Evolutionary conservation across 92 coral and sea anemone species (phyloP), one percentile per base, ranked within the genome.

Genomic region (Pocillopora meandrina): DNA sequence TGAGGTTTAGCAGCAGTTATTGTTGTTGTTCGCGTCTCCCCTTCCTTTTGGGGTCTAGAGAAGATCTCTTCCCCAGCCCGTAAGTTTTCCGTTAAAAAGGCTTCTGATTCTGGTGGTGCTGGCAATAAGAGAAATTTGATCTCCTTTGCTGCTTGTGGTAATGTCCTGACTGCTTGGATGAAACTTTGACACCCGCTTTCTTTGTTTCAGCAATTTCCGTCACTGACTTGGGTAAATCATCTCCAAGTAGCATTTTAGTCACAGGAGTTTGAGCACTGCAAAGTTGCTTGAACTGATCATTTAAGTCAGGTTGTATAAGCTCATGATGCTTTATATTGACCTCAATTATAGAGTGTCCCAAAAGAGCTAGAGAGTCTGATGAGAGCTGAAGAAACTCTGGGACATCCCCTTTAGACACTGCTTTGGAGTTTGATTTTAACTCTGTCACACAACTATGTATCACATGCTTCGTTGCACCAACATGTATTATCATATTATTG

Each of bases 231-330:
- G 52, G 52, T 16, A 83, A 66, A 63, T 89, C 82, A 47, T 72
- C 88, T 17, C 85, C 85, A 77, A 84, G 77, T 10, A 64, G 55
- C 61, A 78, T 34, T 20, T 84, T 89, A 33, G 89, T 83, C 5
- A 78, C 47, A 20, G 87, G 86, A 5, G 72, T 89, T 52, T 89
- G 92, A 12, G 81, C 1, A 74, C 85, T 74, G 73, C 85, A 89
- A 34, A 84, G 84, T 63, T 89, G 91, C 52, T 71, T 83, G 72
- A 62, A 84, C 72, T 89, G 88, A 60, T 84, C 85, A 57, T 89
- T 89, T 31, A 89, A 56, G 70, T 84, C 88, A 13, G 91, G 88
- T 65, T 88, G 83, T 16, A 83, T 88, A 79, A 83, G 66, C 16
- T 88, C 85, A 31, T 70, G 84, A 64, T 85, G 59, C 76, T 60